Conservation (phyloP, 1,140 invertebrate species). For the Telenomus remus region DNA sequence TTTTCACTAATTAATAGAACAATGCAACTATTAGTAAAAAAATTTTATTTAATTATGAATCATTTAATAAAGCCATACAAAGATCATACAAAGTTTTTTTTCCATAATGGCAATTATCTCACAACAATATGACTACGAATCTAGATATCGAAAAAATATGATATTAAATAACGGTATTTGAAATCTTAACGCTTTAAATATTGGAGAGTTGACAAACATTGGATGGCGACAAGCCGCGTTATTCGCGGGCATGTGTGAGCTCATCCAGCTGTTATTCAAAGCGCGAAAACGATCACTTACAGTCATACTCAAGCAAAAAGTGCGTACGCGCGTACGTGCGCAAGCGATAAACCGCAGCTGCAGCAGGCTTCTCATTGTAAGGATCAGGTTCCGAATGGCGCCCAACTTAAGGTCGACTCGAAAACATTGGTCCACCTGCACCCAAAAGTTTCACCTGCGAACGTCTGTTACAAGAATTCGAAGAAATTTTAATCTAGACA, state of each 20-base stretch:
- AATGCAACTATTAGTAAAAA: not conserved
- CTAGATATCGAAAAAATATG: constrained; percentile 52
- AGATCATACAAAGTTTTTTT: too few relatives aligned
- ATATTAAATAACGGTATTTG: constrained; percentile 24
- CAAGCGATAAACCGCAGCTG: constrained; percentile 66
- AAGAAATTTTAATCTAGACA: not conserved
- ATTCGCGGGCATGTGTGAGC: constrained; percentile 36
- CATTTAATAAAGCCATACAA: too few relatives aligned
- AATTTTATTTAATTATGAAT: too few relatives aligned
- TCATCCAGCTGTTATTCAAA: constrained; percentile 50
- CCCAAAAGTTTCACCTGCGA: constrained; percentile 69
- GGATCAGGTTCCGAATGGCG: constrained; percentile 63
- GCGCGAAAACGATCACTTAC: constrained; percentile 54
- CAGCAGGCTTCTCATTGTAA: constrained; percentile 49
- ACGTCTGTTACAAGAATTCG: constrained; percentile 54
- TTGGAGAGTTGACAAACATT: constrained; percentile 42
- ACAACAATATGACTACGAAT: too few relatives aligned
- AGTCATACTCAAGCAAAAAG: constrained; percentile 54
- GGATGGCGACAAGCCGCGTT: constrained; percentile 46
- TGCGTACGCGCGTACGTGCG: constrained; percentile 33
- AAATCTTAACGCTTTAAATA: constrained; percentile 19
- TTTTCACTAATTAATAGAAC: not conserved
- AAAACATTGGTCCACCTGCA: constrained; percentile 69
- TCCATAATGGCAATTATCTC: too few relatives aligned
- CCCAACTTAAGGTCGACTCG: constrained; percentile 52